Evolutionary conservation across 2,888 invertebrate species (phyloP), one percentile per base, ranked within the genome.

Genomic region (Pyrgus malvae): DNA sequence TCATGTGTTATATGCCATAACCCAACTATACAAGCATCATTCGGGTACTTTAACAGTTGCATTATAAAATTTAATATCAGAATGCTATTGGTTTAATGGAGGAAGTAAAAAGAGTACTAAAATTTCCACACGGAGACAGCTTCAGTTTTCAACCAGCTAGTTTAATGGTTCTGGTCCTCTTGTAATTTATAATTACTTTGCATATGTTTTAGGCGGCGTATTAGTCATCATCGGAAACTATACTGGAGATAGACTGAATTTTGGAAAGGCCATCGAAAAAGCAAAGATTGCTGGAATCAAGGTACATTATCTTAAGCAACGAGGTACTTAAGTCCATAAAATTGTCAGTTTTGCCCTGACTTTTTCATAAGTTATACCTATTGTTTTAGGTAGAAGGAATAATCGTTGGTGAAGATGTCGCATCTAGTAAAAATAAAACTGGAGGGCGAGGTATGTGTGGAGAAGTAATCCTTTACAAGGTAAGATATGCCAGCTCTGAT

Each of bases 191-290:
- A n/a, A n/a, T n/a, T n/a, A n/a, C n/a, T n/a, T n/a, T n/a, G n/a
- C n/a, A n/a, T n/a, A n/a, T n/a, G n/a, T 41, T 68, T 53, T 65
- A 90, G 93, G 91, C 54, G 96, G 95, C 23, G 91, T 94, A n/a
- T 71, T 97, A 5, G 91, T 96, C 0, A 89, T 96, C 27, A 91
- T 95, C 7, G 93, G 93, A 7, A 96, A 96, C 78, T 95, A 95
- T 69, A 94, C 95, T 0, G 95, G 95, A 0, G 95, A 96, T 67
- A 85, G 95, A 56, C 80, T 97, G 11, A 96, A 95, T 78, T 97
- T 97, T 74, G 96, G 96, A 0, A 91, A 96, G 72, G 96, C 96
- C 1, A 91, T 94, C 9, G 95, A 96, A 74, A 92, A 93, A 68
- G 95, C 95, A 1, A 91, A 91, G 68, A 90, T 91, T 27, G 86